Conservation (phyloP, 2,888 invertebrate species). For the Protodeltote pygarga region DNA sequence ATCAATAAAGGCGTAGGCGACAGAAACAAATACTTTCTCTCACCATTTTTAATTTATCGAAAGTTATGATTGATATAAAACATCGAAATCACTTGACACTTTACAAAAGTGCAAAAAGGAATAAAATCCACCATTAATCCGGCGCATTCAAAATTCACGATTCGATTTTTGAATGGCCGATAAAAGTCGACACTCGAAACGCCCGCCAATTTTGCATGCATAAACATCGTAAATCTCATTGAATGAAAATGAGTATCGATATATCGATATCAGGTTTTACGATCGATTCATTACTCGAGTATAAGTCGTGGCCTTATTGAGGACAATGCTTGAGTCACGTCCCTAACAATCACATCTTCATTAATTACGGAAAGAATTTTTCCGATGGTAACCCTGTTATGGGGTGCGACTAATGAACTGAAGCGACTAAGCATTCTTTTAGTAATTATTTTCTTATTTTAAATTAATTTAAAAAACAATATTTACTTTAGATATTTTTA, state of each 20-base stretch:
- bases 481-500: background rate
- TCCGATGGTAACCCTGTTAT: constrained; percentile 57
- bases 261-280: constrained; percentile 74
- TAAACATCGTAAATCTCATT: constrained; percentile 83
- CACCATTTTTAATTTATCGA: constrained; percentile 29
- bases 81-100: constrained; percentile 57
- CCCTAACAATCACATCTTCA: constrained; percentile 73
- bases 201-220: constrained; percentile 78
- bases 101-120: constrained; percentile 58
- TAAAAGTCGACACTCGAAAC: constrained; percentile 79
- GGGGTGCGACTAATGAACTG: constrained; percentile 52
- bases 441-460: too few species aligned
- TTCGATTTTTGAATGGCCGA: constrained; percentile 76
- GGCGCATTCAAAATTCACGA: constrained; percentile 62
- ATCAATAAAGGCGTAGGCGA: constrained; percentile 20
- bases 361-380: constrained; percentile 81
- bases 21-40: constrained; percentile 29
- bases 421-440: constrained; percentile 28
- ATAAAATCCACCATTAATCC: constrained; percentile 69
- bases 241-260: constrained; percentile 80
- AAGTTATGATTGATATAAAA: constrained; percentile 44
- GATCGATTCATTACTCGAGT: constrained; percentile 72
- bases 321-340: constrained; percentile 69
- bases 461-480: background rate
- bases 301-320: constrained; percentile 65